Base-by-base conservation (phyloP, 2,888 invertebrate genomes). In the Augochlorella aurata region DNA sequence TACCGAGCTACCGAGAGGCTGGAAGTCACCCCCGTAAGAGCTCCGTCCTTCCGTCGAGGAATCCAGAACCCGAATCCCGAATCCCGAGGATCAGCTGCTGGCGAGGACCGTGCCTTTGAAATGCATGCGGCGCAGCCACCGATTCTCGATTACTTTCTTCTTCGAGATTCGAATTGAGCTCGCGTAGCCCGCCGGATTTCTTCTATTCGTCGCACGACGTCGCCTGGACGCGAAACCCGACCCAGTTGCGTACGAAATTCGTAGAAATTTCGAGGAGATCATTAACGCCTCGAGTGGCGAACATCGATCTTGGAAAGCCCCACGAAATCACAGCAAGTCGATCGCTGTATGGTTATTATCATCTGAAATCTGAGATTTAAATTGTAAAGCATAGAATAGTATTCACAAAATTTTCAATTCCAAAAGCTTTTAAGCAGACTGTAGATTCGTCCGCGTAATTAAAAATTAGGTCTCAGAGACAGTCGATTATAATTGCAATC, bases 111-210 rank as follows among this genome's bases (percentile, higher is more conserved):
- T 44, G 38, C 47, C 44, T 73, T 29, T 50, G 63, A 65, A 50
- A 73, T 63, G 65, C 50, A 44, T 65, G 38, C 49, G n/a, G 63
- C 49, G n/a, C 49, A 73, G 14, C 9, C 63, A 38, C 44, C 38
- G 65, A 73, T 72, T 21, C 61, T 38, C 65, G 73, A 73, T 73
- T 65, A 73, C 61, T 44, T 73, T 68, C 24, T 29, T 18, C 49
- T 49, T 29, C 10, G 49, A 24, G 29, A 68, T 68, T 49, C 68
- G 29, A 68, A 68, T 68, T 24, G 16, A 8, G 49, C 24, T 16
- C 47, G 63, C 38, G 61, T 18, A 38, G 38, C 38, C 38, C 61
- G 29, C 2, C 29, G 24, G 29, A 24, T 61, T 61, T 61, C 61
- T 61, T 61, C 29, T 61, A 61, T 61, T 61, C 61, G 24, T 29